Evolutionary conservation across 1,140 invertebrate species (phyloP).

Genomic region (Drosophila cardini): DNA sequence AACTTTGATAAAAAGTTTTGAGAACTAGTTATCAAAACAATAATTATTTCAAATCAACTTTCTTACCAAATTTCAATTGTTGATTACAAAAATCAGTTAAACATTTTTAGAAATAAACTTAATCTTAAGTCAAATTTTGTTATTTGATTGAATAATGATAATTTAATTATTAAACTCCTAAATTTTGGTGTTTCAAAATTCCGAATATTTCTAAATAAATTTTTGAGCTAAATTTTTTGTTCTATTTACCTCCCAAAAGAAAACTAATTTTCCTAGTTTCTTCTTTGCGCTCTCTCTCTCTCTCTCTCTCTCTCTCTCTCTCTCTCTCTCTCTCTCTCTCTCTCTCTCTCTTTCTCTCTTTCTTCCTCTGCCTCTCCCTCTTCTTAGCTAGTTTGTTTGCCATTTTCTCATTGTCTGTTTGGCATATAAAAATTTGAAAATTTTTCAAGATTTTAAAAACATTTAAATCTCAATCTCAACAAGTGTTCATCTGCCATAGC

Average conservation of each 20-base stretch:
- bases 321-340: neutral
- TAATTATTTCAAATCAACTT: no score
- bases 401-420: neutral
- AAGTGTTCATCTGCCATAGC: conserved; percentile 36
- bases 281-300: neutral
- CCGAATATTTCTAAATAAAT: no score
- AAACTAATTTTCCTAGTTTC: neutral
- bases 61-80: no score
- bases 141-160: no score
- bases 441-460: conserved; percentile 16
- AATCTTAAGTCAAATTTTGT: no score
- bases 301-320: neutral
- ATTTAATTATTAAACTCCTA: no score
- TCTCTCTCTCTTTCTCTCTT: neutral
- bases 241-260: neutral
- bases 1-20: no score
- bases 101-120: no score
- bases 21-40: no score
- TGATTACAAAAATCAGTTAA: no score
- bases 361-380: neutral
- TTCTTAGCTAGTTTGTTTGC: neutral
- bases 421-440: conserved; percentile 11
- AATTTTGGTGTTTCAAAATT: no score
- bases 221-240: no score
- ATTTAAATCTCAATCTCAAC: conserved; percentile 31